Conservation (phyloP, 2,888 invertebrate genomes). For the Thumatha senex region DNA sequence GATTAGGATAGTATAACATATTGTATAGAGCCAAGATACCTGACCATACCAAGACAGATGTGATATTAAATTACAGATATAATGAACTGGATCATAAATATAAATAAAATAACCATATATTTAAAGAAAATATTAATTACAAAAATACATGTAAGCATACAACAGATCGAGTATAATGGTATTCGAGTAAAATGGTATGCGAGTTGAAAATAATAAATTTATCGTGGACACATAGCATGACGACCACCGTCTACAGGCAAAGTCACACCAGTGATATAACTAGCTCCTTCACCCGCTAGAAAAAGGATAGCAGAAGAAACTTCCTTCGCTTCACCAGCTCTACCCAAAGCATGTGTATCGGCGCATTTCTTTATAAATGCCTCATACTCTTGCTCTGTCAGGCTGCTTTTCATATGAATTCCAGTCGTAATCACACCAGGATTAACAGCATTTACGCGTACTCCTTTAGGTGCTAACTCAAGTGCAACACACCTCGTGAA, state of each 20-base stretch:
- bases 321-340: constrained; percentile 92
- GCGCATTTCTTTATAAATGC: constrained; percentile 92
- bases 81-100: too few species aligned
- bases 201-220: constrained; percentile 37
- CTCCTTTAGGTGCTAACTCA: constrained; percentile 89
- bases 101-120: too few species aligned
- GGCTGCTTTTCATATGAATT: constrained; percentile 91
- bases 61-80: too few species aligned
- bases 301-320: constrained; percentile 95
- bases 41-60: too few species aligned
- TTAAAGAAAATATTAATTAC: too few species aligned
- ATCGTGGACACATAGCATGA: constrained; percentile 93
- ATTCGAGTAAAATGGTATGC: too few species aligned
- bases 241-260: constrained; percentile 95
- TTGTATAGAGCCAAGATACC: too few species aligned
- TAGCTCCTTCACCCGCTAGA: constrained; percentile 92
- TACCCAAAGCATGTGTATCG: constrained; percentile 94
- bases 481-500: constrained; percentile 95
- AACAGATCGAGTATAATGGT: too few species aligned
- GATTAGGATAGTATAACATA: too few species aligned
- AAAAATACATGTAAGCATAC: too few species aligned
- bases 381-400: constrained; percentile 90
- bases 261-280: constrained; percentile 93
- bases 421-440: constrained; percentile 97
- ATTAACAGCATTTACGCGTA: constrained; percentile 95